Base-by-base conservation (phyloP, 2,113 vertebrate genomes). In the Calidris pygmaea region DNA sequence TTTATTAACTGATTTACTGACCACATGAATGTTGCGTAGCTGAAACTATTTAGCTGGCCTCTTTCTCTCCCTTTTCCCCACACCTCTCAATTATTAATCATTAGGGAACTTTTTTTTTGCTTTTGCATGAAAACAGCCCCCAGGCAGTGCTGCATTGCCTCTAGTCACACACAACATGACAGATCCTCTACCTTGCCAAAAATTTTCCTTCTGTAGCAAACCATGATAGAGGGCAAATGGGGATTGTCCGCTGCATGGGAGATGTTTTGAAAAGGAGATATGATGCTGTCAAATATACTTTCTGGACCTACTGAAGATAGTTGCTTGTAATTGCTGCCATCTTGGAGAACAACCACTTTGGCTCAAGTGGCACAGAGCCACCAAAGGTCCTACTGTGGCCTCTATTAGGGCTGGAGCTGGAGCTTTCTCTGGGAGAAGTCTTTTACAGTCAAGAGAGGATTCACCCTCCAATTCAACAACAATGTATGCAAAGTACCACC, bases 1-100 rank as follows among this genome's bases (percentile, higher is more conserved):
- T 97, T 97, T 97, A 96, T 96, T 94, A 94, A 95, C 91, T 95
- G 95, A 97, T 97, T 97, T 96, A 97, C 89, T 94, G 84, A 86
- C 89, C 92, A 71, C 93, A 86, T 95, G 94, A 87, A 93, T 96
- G 96, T 91, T 92, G 82, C 7, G 2, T 93, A 67, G 93, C 80
- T 39, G 32, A 74, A 97, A 95, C 91, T 86, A 58, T 95, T 96
- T 89, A 95, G 68, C 58, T 70, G 84, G 62, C 73, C 80, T 87
- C 95, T 88, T 89, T 92, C 55, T 88, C 83, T 84, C 72, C 41
- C 26, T 10, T 90, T 87, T 89, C 66, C 66, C 63, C 89, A 93
- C 88, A 85, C 67, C 73, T 94, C 20, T 24, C 4, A 1, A 55
- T 94, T 92, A 92, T 90, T 88, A 96, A 62, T 89, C 96, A 84